phyloP scores from a whole-genome alignment of 2,888 invertebrate species.

The Eucera pruinosa region DNA sequence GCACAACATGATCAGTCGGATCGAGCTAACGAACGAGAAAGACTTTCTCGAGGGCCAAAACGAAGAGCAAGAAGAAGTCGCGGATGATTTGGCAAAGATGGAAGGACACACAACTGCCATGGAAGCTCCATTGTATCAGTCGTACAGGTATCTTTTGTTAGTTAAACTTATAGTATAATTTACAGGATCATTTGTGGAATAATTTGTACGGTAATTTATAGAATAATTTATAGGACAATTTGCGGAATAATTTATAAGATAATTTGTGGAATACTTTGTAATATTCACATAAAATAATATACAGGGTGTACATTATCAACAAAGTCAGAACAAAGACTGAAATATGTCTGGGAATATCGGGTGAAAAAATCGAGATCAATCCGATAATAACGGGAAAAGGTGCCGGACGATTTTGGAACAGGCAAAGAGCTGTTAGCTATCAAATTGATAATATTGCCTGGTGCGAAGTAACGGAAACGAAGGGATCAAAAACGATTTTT shows the following conservation, averaged over 20 bases:
- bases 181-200: too few species aligned
- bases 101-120: constrained; percentile 91
- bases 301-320: constrained; percentile 91
- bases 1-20: constrained; percentile 74
- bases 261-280: too few species aligned
- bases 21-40: constrained; percentile 82
- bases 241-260: too few species aligned
- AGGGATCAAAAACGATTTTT: constrained; percentile 90
- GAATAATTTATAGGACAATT: too few species aligned
- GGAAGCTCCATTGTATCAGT: constrained; percentile 94
- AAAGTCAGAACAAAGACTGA: constrained; percentile 93
- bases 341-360: constrained; percentile 94
- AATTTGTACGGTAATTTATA: too few species aligned
- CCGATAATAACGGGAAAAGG: constrained; percentile 86
- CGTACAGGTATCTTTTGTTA: constrained; percentile 81
- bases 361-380: constrained; percentile 96
- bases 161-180: constrained; percentile 21
- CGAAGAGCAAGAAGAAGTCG: constrained; percentile 76
- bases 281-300: constrained; percentile 82
- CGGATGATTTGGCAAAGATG: constrained; percentile 88
- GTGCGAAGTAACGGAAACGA: constrained; percentile 93
- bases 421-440: constrained; percentile 92
- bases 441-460: constrained; percentile 94
- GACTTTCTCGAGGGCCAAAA: constrained; percentile 75
- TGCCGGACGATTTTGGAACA: constrained; percentile 85